Percentiles rank a stretch among this genome's conserved stretches.
Conservation (phyloP, 2,888 invertebrate genomes). For the Troides helena region DNA sequence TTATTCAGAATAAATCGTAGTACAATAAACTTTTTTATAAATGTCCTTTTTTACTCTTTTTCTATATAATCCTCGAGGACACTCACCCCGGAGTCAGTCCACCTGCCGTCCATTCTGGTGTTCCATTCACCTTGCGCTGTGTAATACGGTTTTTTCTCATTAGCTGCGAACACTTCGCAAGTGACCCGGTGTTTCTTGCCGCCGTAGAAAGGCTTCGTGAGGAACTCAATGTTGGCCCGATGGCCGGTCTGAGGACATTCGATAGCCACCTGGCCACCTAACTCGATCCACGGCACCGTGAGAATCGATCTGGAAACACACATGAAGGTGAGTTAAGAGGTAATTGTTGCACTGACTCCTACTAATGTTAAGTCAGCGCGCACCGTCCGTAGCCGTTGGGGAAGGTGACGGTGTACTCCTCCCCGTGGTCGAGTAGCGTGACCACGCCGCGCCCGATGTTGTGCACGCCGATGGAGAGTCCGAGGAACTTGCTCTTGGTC, state of each 20-base stretch:
- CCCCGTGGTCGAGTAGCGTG: slow-evolving; percentile 92
- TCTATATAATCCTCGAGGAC: too few relatives aligned
- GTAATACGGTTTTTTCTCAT: slow-evolving; percentile 94
- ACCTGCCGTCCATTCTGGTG: slow-evolving; percentile 95
- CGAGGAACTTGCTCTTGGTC: slow-evolving; percentile 99
- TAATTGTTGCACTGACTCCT: too few relatives aligned
- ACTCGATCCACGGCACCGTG: slow-evolving; percentile 99
- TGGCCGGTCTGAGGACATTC: slow-evolving; percentile 96
- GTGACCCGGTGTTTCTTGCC: slow-evolving; percentile 95
- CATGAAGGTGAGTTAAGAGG: neutral
- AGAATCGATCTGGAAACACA: slow-evolving; percentile 91
- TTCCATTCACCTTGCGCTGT: slow-evolving; percentile 98
- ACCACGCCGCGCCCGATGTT: slow-evolving; percentile 97
- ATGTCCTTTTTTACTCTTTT: too few relatives aligned
- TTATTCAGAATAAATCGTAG: too few relatives aligned
- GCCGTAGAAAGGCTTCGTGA: slow-evolving; percentile 98
- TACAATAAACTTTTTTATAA: too few relatives aligned
- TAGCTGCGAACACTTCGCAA: slow-evolving; percentile 88
- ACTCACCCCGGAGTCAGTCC: slow-evolving; percentile 84
- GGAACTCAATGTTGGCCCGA: slow-evolving; percentile 94
- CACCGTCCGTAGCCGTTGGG: slow-evolving; percentile 98
- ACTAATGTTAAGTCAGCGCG: slow-evolving; percentile 19
- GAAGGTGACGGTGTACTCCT: slow-evolving; percentile 97
- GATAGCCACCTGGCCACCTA: slow-evolving; percentile 95
- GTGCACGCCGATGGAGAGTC: slow-evolving; percentile 97